Evolutionary conservation across 1,140 invertebrate species (phyloP).

Genomic region (Dolichoris vasculosae): DNA sequence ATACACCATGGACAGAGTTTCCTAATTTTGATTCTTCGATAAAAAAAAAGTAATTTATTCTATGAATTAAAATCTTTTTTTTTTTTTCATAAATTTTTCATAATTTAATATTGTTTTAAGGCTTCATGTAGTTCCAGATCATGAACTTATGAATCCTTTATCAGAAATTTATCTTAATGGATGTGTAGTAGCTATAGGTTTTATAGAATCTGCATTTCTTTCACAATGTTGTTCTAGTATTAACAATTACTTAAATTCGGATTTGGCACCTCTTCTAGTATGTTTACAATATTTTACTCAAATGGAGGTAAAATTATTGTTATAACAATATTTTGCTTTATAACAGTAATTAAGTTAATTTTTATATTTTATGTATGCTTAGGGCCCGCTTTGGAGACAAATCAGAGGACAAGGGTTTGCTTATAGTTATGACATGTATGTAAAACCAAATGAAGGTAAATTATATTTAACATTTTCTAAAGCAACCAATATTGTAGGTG

Average conservation of each 20-base stretch:
- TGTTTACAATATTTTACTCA: conserved; percentile 91
- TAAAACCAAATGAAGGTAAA: conserved; percentile 80
- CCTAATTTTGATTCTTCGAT: conserved; percentile 59
- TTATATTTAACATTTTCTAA: conserved; percentile 83
- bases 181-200: conserved; percentile 86
- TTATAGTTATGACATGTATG: conserved; percentile 82
- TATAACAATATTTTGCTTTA: conserved; percentile 22
- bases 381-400: conserved; percentile 92
- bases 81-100: neutral
- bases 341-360: neutral
- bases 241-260: conserved; percentile 78
- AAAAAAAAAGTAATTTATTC: conserved; percentile 66
- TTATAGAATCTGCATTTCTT: conserved; percentile 87
- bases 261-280: conserved; percentile 84
- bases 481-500: conserved; percentile 84
- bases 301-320: conserved; percentile 78
- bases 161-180: conserved; percentile 67
- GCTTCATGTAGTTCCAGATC: conserved; percentile 74
- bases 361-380: conserved; percentile 33
- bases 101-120: conserved; percentile 65
- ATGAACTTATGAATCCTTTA: conserved; percentile 67
- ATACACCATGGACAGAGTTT: conserved; percentile 76
- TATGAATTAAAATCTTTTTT: conserved; percentile 9
- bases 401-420: conserved; percentile 90
- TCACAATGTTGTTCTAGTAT: conserved; percentile 81